phyloP scores from a whole-genome alignment of 2,888 invertebrate species.

The Platerodrilus igneus region DNA sequence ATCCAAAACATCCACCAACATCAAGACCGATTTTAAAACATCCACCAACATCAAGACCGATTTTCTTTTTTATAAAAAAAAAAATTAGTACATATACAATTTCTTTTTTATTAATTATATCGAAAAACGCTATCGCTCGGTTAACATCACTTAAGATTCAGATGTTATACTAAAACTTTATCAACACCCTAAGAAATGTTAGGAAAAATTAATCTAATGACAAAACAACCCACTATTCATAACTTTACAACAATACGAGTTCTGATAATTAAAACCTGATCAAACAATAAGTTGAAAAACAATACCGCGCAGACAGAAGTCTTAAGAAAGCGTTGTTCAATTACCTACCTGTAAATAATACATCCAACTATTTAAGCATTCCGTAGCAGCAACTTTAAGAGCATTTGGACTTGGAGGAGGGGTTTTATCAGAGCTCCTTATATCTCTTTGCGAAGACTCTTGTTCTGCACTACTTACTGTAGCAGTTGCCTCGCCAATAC shows the following conservation, averaged over 20 bases:
- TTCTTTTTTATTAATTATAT: no score
- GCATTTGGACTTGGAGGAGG: constrained; percentile 46
- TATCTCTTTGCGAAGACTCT: constrained; percentile 27
- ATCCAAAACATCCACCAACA: no score
- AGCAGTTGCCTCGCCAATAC: constrained; percentile 21
- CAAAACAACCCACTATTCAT: constrained; percentile 1
- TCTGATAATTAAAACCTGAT: constrained; percentile 1
- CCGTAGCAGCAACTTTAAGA: constrained; percentile 46
- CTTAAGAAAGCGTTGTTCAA: neutral
- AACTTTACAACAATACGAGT: no score
- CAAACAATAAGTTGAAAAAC: neutral
- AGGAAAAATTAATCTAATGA: no score
- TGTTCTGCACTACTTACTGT: constrained; percentile 23
- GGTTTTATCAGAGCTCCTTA: constrained; percentile 31
- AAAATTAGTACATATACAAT: no score
- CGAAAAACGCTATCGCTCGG: no score
- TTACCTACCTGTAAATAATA: constrained; percentile 44
- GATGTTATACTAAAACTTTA: no score
- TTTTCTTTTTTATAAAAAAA: no score
- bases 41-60: no score
- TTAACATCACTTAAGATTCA: no score
- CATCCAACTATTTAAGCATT: constrained; percentile 48
- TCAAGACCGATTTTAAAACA: no score
- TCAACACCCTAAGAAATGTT: no score
- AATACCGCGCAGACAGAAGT: neutral